Conservation (phyloP, 2,888 invertebrate genomes). For the Thera obeliscata region DNA sequence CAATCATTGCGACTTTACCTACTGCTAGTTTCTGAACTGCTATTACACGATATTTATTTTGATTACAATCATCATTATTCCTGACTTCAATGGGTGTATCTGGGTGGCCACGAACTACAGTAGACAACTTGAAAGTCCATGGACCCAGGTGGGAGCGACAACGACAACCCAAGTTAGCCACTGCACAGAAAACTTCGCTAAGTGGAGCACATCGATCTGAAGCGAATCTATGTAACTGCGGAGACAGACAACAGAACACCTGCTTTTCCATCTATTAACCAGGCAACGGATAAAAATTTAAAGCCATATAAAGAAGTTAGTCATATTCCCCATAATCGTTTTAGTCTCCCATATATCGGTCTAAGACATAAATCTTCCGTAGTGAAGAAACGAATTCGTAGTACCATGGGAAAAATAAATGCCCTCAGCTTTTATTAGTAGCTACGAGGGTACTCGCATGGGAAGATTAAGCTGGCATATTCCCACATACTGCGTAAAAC, state of each 20-base stretch:
- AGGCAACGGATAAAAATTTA: too few species aligned
- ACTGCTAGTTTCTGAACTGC: not conserved
- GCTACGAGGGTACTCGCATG: too few species aligned
- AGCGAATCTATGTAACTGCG: not conserved
- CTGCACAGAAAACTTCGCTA: not conserved
- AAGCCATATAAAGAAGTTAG: not conserved
- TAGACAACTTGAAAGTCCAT: not conserved
- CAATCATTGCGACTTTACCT: not conserved
- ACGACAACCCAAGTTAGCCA: not conserved
- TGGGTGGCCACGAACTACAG: not conserved
- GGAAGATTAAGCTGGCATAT: not conserved
- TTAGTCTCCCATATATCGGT: too few species aligned
- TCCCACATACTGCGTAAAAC: not conserved
- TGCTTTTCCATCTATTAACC: not conserved
- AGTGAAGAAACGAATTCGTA: too few species aligned
- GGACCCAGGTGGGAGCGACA: not conserved
- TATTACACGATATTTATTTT: not conserved
- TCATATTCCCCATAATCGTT: not conserved
- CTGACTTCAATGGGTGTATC: not conserved
- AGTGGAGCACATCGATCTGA: too few species aligned
- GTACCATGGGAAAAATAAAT: too few species aligned
- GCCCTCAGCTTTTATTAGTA: too few species aligned
- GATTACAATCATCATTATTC: not conserved
- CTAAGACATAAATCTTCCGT: too few species aligned
- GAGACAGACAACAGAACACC: not conserved